Conservation (phyloP, 2,888 invertebrate genomes). For the Megalurothrips usitatus region DNA sequence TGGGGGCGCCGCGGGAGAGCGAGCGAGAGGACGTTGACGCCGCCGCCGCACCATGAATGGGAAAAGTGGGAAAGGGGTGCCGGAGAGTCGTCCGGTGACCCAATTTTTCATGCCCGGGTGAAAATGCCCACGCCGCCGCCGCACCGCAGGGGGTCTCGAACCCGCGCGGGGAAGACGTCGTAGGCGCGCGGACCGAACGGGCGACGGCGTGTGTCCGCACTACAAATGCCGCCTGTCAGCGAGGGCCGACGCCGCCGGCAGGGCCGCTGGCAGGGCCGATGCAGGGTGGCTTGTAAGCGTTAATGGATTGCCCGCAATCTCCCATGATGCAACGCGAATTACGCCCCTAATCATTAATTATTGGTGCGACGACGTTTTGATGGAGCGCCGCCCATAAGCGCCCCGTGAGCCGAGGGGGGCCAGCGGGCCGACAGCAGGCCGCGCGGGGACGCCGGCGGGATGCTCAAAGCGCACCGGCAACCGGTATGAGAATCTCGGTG, state of each 20-base stretch:
- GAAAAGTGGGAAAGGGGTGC: too few species aligned
- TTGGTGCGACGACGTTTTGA: constrained; percentile 10
- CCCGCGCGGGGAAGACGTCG: background rate
- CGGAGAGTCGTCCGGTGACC: too few species aligned
- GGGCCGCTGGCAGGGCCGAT: background rate
- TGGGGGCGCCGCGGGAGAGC: background rate
- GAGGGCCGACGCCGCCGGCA: background rate
- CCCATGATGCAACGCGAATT: constrained; percentile 16
- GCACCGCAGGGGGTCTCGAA: too few species aligned
- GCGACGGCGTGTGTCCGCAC: background rate
- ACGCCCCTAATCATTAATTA: constrained; percentile 14
- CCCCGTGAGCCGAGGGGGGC: too few species aligned
- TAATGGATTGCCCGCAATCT: constrained; percentile 18
- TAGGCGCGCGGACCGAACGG: background rate
- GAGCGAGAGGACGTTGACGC: background rate
- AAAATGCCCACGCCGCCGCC: too few species aligned
- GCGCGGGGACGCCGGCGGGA: too few species aligned
- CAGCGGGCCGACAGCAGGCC: too few species aligned
- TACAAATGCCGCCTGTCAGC: constrained; percentile 9
- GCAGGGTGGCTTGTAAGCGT: background rate
- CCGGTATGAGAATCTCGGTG: background rate
- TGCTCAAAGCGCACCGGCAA: too few species aligned
- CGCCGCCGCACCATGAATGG: too few species aligned
- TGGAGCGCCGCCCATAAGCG: background rate
- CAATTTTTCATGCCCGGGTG: too few species aligned